phyloP scores from a whole-genome alignment of 2,888 invertebrate genomes.

The Helicoverpa assulta region DNA sequence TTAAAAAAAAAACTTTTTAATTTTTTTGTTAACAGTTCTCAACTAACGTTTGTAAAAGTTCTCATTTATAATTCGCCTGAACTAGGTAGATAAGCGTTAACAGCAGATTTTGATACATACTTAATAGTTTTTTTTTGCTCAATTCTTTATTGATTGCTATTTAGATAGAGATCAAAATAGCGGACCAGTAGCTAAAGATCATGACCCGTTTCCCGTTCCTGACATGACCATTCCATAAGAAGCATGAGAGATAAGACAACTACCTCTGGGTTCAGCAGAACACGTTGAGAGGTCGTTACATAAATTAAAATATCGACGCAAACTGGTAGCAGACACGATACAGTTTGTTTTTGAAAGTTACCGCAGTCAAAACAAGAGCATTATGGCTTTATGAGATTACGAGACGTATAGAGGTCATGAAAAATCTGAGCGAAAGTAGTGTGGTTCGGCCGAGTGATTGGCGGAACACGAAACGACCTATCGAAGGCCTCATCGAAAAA shows the following conservation, averaged over 20 bases:
- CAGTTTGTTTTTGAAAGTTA: conserved; percentile 76
- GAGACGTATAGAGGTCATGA: conserved; percentile 77
- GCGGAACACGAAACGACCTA: conserved; percentile 78
- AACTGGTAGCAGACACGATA: conserved; percentile 69
- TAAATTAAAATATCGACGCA: conserved; percentile 70
- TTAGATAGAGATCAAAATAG: conserved; percentile 15
- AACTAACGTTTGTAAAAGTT: too few relatives aligned
- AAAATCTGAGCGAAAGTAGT: conserved; percentile 85
- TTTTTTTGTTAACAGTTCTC: too few relatives aligned
- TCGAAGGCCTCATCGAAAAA: conserved; percentile 78
- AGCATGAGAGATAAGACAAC: conserved; percentile 49
- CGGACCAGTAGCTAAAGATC: conserved; percentile 23
- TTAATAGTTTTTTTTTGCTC: too few relatives aligned
- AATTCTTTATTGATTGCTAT: neutral
- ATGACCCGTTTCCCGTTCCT: conserved; percentile 20
- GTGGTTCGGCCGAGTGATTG: conserved; percentile 72
- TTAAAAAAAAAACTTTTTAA: too few relatives aligned
- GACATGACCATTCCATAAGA: conserved; percentile 29
- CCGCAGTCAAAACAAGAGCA: conserved; percentile 73
- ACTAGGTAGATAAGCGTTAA: too few relatives aligned
- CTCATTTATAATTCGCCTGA: too few relatives aligned
- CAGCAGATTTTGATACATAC: too few relatives aligned
- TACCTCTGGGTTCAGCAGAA: conserved; percentile 59
- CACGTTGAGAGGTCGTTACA: conserved; percentile 58
- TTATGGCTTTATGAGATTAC: conserved; percentile 72